Percentiles rank a stretch among this genome's conserved stretches.
Evolutionary conservation across 2,888 invertebrate genomes (phyloP).

Genomic region (Crioceris asparagi): DNA sequence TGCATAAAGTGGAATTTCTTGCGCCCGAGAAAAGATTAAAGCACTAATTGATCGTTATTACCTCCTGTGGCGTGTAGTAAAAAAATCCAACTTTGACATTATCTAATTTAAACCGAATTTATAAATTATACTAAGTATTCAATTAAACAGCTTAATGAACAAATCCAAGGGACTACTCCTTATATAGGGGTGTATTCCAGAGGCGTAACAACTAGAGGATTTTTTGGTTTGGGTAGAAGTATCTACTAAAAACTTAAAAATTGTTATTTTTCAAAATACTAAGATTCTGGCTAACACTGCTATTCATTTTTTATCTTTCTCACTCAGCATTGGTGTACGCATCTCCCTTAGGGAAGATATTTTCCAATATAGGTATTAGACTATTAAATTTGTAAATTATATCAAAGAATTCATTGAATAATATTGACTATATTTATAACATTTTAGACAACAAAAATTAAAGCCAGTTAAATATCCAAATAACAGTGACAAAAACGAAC

Average conservation of each 20-base stretch:
- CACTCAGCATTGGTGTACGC: neutral
- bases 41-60: no score
- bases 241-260: neutral
- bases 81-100: no score
- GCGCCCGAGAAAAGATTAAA: no score
- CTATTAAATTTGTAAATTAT: neutral
- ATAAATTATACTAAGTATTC: neutral
- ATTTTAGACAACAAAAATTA: no score
- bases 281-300: neutral
- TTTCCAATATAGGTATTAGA: no score
- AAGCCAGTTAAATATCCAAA: no score
- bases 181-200: neutral
- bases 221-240: neutral
- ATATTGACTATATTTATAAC: no score
- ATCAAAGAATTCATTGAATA: neutral
- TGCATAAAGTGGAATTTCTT: no score
- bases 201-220: neutral
- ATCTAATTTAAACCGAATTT: no score
- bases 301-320: neutral
- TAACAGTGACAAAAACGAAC: neutral
- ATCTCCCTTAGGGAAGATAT: neutral
- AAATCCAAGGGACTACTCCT: neutral
- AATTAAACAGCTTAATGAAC: neutral
- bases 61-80: no score
- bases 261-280: neutral